Conservation (phyloP, 2,113 vertebrate genomes). For the Cavia porcellus region DNA sequence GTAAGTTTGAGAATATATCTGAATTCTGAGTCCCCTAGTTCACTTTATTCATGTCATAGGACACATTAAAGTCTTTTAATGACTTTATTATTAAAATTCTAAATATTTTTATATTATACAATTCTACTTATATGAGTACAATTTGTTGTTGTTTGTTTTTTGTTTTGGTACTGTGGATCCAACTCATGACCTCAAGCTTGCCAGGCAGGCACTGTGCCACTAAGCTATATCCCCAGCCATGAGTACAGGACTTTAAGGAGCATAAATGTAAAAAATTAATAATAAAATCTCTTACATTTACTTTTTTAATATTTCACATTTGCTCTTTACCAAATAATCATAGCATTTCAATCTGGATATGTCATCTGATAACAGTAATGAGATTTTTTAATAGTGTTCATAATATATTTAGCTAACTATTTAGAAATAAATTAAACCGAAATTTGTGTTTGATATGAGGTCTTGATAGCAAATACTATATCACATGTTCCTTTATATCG, state of each 20-base stretch:
- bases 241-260: background rate
- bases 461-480: background rate
- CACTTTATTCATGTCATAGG: background rate
- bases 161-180: too few species aligned
- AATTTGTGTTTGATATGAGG: background rate
- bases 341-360: background rate
- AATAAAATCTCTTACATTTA: background rate
- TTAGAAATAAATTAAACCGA: background rate
- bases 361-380: background rate
- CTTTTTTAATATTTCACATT: background rate
- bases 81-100: background rate
- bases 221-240: too few species aligned
- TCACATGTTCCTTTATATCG: background rate
- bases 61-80: background rate
- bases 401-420: background rate
- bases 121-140: background rate
- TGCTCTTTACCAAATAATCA: background rate
- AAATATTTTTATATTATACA: background rate
- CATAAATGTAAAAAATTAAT: background rate
- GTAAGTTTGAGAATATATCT: background rate
- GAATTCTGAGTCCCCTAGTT: background rate
- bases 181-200: too few species aligned
- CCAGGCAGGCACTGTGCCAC: too few species aligned
- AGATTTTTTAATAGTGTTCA: background rate
- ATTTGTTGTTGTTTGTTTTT: background rate